Evolutionary conservation across 37 sponge, comb jelly and placozoan genomes (phyloP).

Genomic region (Aplysina aerophoba): DNA sequence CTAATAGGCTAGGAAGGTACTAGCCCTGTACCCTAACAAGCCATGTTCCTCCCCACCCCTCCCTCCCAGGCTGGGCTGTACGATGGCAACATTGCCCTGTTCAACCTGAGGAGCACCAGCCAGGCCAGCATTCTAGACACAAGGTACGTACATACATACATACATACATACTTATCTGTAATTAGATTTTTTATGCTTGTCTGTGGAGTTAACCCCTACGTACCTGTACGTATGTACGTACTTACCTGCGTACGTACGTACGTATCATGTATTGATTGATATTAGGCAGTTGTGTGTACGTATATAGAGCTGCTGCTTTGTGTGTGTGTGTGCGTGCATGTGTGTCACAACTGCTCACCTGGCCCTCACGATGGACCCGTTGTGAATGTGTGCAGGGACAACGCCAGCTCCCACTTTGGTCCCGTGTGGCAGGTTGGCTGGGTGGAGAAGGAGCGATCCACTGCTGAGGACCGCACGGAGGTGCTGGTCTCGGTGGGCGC

Average conservation of each 20-base stretch:
- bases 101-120: slow-evolving; percentile 77
- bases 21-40: neutral
- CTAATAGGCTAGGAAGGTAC: too few species aligned
- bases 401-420: slow-evolving; percentile 75
- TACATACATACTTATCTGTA: too few species aligned
- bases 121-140: slow-evolving; percentile 78
- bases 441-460: slow-evolving; percentile 83
- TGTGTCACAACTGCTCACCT: neutral
- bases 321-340: neutral
- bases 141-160: too few species aligned
- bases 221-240: neutral
- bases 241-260: neutral
- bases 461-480: slow-evolving; percentile 87
- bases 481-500: slow-evolving; percentile 84
- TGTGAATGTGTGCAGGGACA: neutral
- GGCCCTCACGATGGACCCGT: neutral
- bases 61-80: slow-evolving; percentile 85
- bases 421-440: slow-evolving; percentile 97
- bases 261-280: neutral
- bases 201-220: too few species aligned
- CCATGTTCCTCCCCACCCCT: neutral
- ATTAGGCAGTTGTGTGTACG: slow-evolving; percentile 10
- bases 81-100: slow-evolving; percentile 82
- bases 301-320: neutral
- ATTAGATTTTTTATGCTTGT: too few species aligned